phyloP scores from a whole-genome alignment of 2,797 vertebrate species.

The Cirrhinus molitorella region DNA sequence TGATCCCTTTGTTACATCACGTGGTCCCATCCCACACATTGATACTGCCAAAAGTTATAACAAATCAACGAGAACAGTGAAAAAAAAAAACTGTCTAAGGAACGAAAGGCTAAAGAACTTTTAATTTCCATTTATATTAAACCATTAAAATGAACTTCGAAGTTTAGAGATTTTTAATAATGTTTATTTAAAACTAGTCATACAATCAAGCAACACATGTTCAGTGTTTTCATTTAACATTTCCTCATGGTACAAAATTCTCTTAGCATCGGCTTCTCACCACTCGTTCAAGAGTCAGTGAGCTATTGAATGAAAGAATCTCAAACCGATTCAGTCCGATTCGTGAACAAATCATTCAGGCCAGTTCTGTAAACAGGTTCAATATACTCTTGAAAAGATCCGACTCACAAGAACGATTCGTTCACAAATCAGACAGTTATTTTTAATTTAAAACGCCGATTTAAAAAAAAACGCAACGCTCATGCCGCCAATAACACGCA shows the following conservation, averaged over 20 bases:
- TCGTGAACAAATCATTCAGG: neutral
- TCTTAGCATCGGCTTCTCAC: too few species aligned
- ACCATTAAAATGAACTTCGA: neutral
- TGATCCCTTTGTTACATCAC: neutral
- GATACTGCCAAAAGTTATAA: too few species aligned
- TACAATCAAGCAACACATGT: neutral
- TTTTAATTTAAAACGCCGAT: neutral
- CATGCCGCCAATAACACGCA: neutral
- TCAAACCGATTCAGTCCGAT: neutral
- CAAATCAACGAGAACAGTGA: too few species aligned
- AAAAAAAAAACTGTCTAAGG: too few species aligned
- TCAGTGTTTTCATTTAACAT: too few species aligned
- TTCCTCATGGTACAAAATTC: too few species aligned
- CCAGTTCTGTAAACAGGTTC: neutral
- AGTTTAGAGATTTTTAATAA: neutral
- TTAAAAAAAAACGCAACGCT: neutral
- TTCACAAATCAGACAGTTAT: neutral
- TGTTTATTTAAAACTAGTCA: neutral
- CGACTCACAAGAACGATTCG: neutral
- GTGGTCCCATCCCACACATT: too few species aligned
- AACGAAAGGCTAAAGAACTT: too few species aligned
- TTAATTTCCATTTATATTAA: neutral
- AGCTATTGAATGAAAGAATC: neutral
- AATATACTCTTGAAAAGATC: neutral
- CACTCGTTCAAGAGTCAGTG: too few species aligned